phyloP scores from a whole-genome alignment of 2,888 invertebrate species.

The Crioceris asparagi region DNA sequence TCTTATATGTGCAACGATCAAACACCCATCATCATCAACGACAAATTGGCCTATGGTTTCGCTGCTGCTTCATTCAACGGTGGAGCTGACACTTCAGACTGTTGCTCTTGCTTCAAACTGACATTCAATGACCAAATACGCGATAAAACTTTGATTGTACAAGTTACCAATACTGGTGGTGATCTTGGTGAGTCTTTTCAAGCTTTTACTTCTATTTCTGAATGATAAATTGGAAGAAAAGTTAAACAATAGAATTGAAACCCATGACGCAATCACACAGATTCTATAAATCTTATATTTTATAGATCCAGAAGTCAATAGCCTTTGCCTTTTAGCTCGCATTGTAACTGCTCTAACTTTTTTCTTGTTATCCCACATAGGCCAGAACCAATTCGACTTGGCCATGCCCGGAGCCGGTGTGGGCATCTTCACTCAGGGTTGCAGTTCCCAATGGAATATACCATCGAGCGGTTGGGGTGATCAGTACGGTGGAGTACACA shows the following conservation, averaged over 20 bases:
- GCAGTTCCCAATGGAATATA: constrained; percentile 16
- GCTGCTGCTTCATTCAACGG: constrained; percentile 12
- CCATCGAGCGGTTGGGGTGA: constrained; percentile 18
- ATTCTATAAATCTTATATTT: too few relatives aligned
- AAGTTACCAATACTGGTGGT: too few relatives aligned
- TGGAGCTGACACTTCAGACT: constrained; percentile 13
- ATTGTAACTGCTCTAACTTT: too few relatives aligned
- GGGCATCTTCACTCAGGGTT: constrained; percentile 18
- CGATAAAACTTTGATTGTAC: too few relatives aligned
- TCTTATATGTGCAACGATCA: constrained; percentile 15
- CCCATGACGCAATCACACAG: too few relatives aligned
- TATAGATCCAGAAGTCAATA: too few relatives aligned
- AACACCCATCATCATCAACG: constrained; percentile 12
- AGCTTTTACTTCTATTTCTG: too few relatives aligned
- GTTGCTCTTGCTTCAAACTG: constrained; percentile 17
- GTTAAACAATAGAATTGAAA: too few relatives aligned
- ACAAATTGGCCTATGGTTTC: constrained; percentile 6
- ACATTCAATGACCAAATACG: constrained; percentile 13
- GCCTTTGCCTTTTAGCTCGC: too few relatives aligned
- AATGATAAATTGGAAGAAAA: too few relatives aligned
- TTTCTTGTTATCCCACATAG: too few relatives aligned
- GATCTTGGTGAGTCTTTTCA: too few relatives aligned
- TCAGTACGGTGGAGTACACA: constrained; percentile 17
- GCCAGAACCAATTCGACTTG: constrained; percentile 12
- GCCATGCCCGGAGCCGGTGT: constrained; percentile 16